phyloP scores from a whole-genome alignment of 2,113 vertebrate species.

The Rhegmatorhina hoffmannsi region DNA sequence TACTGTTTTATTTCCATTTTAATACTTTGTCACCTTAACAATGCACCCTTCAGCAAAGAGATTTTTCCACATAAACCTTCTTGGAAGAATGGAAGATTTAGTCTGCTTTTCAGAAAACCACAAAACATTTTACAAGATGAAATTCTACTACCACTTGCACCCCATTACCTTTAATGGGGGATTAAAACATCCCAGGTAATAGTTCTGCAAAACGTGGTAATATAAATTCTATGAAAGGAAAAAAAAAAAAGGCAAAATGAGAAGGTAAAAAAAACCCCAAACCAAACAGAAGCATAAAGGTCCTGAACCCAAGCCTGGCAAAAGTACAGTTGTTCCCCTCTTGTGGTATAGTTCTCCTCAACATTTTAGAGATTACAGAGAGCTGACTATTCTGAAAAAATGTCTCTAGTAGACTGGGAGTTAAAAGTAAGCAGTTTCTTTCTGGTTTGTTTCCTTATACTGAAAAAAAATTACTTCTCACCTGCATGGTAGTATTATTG shows the following conservation, averaged over 20 bases:
- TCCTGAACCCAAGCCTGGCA: background rate
- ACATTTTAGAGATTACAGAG: background rate
- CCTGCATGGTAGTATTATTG: slow-evolving; percentile 83
- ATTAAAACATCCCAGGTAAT: background rate
- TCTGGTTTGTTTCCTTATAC: background rate
- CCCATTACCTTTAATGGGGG: background rate
- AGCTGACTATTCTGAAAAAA: background rate
- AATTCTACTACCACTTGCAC: background rate
- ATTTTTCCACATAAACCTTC: background rate
- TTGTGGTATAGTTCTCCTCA: background rate
- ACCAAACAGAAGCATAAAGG: background rate
- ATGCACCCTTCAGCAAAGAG: background rate
- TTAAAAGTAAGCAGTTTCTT: background rate
- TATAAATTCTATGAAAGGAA: background rate
- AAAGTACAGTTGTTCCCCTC: background rate
- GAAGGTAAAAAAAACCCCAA: background rate
- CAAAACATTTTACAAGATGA: background rate
- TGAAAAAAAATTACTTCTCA: slow-evolving; percentile 60
- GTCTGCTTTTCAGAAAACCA: background rate
- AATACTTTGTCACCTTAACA: background rate
- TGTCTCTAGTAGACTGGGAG: background rate
- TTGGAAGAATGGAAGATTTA: background rate
- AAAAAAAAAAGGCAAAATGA: background rate
- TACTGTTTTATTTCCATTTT: background rate
- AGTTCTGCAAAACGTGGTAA: background rate